Evolutionary conservation across 2,797 vertebrate genomes (phyloP).

Genomic region (Myotis pilosus): DNA sequence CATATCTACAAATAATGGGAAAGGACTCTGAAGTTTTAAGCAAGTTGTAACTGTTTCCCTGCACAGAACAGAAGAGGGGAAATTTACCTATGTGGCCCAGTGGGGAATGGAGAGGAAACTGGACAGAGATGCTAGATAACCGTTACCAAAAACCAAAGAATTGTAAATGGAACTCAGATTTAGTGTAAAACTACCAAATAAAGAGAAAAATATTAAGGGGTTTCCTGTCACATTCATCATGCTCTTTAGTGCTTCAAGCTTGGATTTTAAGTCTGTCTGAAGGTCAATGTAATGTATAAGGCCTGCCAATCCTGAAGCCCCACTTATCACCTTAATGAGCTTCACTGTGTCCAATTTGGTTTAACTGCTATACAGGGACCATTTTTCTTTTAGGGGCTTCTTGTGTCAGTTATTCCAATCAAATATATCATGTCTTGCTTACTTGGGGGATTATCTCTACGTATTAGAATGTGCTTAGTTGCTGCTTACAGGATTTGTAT

Average conservation of each 20-base stretch:
- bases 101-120: neutral
- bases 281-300: fast-evolving
- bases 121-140: neutral
- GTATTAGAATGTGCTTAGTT: neutral
- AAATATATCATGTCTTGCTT: neutral
- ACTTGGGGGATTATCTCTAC: neutral
- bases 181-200: neutral
- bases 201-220: neutral
- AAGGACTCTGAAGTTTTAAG: neutral
- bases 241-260: neutral
- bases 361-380: neutral
- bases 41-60: neutral
- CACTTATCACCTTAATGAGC: neutral
- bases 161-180: neutral
- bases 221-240: neutral
- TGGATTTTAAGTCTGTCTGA: neutral
- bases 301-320: fast-evolving
- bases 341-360: fast-evolving
- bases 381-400: neutral
- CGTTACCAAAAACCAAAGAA: neutral
- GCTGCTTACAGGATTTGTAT: neutral
- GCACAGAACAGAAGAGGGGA: neutral
- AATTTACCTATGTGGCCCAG: neutral
- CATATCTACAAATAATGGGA: neutral
- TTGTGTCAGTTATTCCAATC: neutral